Evolutionary conservation across 2,113 vertebrate species (phyloP).

Genomic region (Fulmarus glacialis): DNA sequence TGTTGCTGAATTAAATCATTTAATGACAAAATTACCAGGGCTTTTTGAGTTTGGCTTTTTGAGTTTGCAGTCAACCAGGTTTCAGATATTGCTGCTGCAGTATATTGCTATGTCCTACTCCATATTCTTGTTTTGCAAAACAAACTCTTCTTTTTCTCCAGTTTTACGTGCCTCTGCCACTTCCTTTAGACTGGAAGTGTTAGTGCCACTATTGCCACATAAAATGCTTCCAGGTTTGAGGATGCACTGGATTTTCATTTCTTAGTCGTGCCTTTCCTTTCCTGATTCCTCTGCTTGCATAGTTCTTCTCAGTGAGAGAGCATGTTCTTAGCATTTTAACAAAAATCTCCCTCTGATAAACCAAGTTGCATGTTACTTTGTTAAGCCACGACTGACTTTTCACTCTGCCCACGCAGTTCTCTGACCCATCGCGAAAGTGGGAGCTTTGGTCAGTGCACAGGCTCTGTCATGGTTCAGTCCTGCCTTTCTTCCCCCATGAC

Average conservation of each 20-base stretch:
- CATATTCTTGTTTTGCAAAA: background rate
- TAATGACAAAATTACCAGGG: slow-evolving; percentile 55
- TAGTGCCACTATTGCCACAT: background rate
- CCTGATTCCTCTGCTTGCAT: fast-evolving
- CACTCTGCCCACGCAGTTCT: fast-evolving
- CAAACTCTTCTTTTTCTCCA: background rate
- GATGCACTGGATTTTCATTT: background rate
- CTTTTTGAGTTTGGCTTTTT: slow-evolving; percentile 23
- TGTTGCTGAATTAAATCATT: slow-evolving; percentile 35
- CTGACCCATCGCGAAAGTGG: fast-evolving
- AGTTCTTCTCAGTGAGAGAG: background rate
- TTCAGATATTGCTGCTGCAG: background rate
- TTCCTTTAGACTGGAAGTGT: background rate
- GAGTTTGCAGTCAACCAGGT: background rate
- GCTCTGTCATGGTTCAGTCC: background rate
- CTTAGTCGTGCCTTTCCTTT: background rate
- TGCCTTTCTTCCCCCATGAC: background rate
- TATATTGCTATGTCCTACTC: background rate
- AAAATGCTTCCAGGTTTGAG: background rate
- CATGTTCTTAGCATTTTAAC: background rate
- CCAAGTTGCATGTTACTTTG: background rate
- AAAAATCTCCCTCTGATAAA: background rate
- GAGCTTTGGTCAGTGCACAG: background rate
- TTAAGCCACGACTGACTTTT: background rate
- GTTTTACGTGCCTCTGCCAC: background rate